Evolutionary conservation across 2,113 vertebrate species (phyloP), one percentile per base, ranked within the genome.

Genomic region (Bucco capensis): DNA sequence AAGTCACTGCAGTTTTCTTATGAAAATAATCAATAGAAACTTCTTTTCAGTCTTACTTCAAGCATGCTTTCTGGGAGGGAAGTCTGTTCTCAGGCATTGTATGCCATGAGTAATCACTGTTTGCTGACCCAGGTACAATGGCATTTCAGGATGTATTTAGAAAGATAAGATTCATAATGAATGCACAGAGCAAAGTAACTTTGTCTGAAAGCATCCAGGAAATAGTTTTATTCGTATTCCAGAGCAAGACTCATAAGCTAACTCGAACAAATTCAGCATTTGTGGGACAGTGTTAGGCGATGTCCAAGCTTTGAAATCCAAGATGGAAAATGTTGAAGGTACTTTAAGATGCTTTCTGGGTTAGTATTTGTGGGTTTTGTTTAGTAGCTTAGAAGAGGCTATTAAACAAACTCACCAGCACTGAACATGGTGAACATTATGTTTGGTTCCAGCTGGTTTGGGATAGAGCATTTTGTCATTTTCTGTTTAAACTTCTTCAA

Each of bases 1-100:
- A 95, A 95, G 66, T 86, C 86, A 95, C 66, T 78, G 77, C 21
- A 69, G 27, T 12, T 69, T 93, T 86, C 60, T 81, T 61, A 75
- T 5, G 24, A 33, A 50, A 88, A 73, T 82, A 82, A 90, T 93
- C 89, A 89, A 88, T 65, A 72, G 38, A 65, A 90, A 75, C 33
- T 83, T 83, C 2, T 67, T 93, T 81, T 72, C 37, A 57, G 27
- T 61, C 80, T 84, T 65, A 25, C 72, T 87, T 95, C 65, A 93
- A 67, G 30, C 31, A 46, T 88, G 40, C 15, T 91, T 81, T 7
- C 62, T 92, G 61, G 61, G 49, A 71, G 37, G 13, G 6, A 84
- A 93, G 75, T 74, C 37, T 75, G 7, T 77, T 89, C 61, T 64
- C 28, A 30, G 65, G 40, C 18, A 10, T 56, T 86, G 16, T 49